These are phyloP conservation scores for Hylaeus anthracinus DNA, from an alignment of 1,140 invertebrate species.

Conservation along the genomic window DNA sequence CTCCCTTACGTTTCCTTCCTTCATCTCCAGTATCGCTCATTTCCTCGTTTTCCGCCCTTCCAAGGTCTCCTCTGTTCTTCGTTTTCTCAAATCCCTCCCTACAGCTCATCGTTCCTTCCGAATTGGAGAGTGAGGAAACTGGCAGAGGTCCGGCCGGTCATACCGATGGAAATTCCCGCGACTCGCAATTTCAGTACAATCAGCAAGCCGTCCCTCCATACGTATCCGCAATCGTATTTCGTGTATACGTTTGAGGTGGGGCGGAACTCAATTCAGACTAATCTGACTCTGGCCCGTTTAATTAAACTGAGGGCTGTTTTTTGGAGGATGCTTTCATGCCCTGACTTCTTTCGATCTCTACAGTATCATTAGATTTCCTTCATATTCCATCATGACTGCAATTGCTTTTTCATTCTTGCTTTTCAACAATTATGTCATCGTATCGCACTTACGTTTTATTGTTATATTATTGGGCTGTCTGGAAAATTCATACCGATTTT, in stretches of 20 bases:
- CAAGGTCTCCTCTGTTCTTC: not conserved
- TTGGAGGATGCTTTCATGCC: not conserved
- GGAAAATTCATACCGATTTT: too few relatives aligned
- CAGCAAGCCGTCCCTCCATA: conserved; percentile 50
- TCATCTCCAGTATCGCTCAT: not conserved
- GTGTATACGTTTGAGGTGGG: not conserved
- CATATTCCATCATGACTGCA: too few relatives aligned
- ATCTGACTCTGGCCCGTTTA: conserved; percentile 59
- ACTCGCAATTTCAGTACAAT: conserved; percentile 68
- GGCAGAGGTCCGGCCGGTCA: conserved; percentile 52
- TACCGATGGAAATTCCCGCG: conserved; percentile 66
- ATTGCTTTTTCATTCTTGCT: too few relatives aligned
- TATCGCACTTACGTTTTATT: too few relatives aligned
- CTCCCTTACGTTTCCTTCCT: not conserved
- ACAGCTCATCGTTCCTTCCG: conserved; percentile 7
- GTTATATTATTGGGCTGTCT: too few relatives aligned
- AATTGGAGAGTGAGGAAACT: conserved; percentile 14
- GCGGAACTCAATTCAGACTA: conserved; percentile 70
- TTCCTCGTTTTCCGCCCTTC: conserved; percentile 9
- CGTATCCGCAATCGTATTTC: conserved; percentile 10
- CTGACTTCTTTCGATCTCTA: too few relatives aligned
- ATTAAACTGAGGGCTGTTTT: conserved; percentile 54
- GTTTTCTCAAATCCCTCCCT: not conserved
- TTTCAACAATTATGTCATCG: too few relatives aligned
- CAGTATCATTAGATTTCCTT: too few relatives aligned